Evolutionary conservation across 2,888 invertebrate genomes (phyloP), one percentile per base, ranked within the genome.

Genomic region (Cantharis flavilabris): DNA sequence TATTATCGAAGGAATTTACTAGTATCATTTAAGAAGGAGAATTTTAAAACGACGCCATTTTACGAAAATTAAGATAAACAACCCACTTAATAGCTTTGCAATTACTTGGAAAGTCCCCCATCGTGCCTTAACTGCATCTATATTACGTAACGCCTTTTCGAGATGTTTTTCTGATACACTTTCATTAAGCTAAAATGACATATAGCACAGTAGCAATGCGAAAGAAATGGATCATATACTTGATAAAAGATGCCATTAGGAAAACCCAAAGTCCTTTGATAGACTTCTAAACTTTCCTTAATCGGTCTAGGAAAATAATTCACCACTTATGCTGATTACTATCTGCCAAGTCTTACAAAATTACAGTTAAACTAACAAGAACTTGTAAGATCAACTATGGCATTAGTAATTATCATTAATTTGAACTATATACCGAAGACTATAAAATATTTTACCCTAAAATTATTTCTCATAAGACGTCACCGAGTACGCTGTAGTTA

Each of bases 151-250:
- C 75, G 71, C 70, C 67, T 30, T 64, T 28, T 69, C 69, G 62
- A 69, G 30, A 69, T 72, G 63, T 78, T 73, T 77, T 69, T 70
- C 65, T 69, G 77, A 75, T 75, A 20, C 71, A 80, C 75, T 75
- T 80, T 80, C 78, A 80, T 80, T 78, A 80, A 76, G 75, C 69
- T 80, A 74, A 78, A 78, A 80, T 78, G 77, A 80, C 78, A 67
- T 76, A 80, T 70, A 72, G 72, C 76, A 30, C 10, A 74, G 74
- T 13, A 23, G 26, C 76, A 73, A 64, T 72, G 71, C 70, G 75
- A 75, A 71, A 69, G 62, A 75, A 77, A 77, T 75, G 75, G 74
- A 77, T 77, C 75, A 75, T 77, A 75, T 77, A 75, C 62, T 72
- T 75, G 71, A 77, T 77, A 74, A 71, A 74, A 74, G 71, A 74